Base-by-base conservation (phyloP, 1,140 invertebrate species). In the Trichonephila clavata region DNA sequence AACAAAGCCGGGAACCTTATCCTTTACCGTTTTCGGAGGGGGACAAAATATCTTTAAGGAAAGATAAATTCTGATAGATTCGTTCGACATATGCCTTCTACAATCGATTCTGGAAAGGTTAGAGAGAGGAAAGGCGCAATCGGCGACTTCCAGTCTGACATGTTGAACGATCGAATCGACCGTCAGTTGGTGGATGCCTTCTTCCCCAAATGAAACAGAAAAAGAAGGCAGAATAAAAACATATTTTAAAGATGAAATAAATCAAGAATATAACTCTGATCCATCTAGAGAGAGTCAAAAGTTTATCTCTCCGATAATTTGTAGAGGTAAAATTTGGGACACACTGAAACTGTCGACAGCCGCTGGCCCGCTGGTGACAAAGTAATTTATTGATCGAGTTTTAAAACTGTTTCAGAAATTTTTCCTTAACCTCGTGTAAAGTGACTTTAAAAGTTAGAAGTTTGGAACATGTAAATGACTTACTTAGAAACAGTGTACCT, bases 1-100 rank as follows among this genome's bases (percentile, higher is more conserved):
- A 57, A 21, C 81, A 83, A 83, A 83, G n/a, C 50, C 43, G 8
- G 50, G 57, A 32, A 68, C 50, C 86, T 68, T 89, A 39, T 32
- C 88, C 27, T 27, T 20, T 80, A 20, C 24, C 71, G 27, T 90
- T 80, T 80, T 60, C 24, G 7, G 43, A 20, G 18, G 43, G 32
- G 43, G 32, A 71, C 27, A 88, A 88, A 88, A 71, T 71, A 90
- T 90, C 32, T 60, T 68, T 65, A 39, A 80, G 63, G 32, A 90
- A 92, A 92, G 80, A 83, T 84, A 92, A 92, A 92, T 84, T 80
- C 90, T 84, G 90, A 92, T 92, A 92, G 90, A 92, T 92, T 32
- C 59, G 90, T 92, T 92, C 90, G 90, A 92, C 90, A 92, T 92
- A 92, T 92, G 90, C 90, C 90, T 84, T 92, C 27, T 84, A 21